Evolutionary conservation across 2,888 invertebrate genomes (phyloP), one percentile per base, ranked within the genome.

Genomic region (Acronicta psi): DNA sequence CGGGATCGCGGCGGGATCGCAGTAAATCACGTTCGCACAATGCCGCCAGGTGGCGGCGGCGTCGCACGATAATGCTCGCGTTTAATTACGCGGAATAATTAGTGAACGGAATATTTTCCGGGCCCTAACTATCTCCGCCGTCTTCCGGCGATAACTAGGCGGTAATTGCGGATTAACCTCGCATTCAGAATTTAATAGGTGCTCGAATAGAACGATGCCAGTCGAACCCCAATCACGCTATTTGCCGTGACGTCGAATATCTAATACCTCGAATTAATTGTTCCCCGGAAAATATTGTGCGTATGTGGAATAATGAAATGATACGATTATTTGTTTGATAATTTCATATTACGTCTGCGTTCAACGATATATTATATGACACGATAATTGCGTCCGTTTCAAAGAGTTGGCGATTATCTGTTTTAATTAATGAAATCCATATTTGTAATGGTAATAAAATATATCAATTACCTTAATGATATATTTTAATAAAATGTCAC

Each of bases 31-130:
- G 81, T 71, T 81, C 87, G 87, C 92, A 94, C 94, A 94, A 94
- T 91, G 93, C 89, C 87, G 88, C 84, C 93, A 94, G 93, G 93
- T 94, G 93, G 93, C 91, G 91, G 85, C 91, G 91, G 91, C 92
- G 90, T 85, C 89, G 90, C 88, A 84, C 91, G 92, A 92, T 93
- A 93, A 93, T 93, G 88, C 91, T 81, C 87, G 90, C 90, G 94
- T 93, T 94, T 94, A 94, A 94, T 94, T 94, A 93, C 94, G 91
- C 89, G 94, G 94, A 94, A 94, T 94, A 94, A 94, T 94, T 94
- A 94, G 92, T 91, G 93, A 92, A 92, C 92, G 93, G 93, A 93
- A 94, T 93, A 93, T 93, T 92, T 94, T 93, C 93, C 93, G 92
- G 91, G 92, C 91, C 90, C 93, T 93, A 93, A 93, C 93, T 93